phyloP scores from a whole-genome alignment of 2,113 vertebrate genomes.

The Menidia beryllina region DNA sequence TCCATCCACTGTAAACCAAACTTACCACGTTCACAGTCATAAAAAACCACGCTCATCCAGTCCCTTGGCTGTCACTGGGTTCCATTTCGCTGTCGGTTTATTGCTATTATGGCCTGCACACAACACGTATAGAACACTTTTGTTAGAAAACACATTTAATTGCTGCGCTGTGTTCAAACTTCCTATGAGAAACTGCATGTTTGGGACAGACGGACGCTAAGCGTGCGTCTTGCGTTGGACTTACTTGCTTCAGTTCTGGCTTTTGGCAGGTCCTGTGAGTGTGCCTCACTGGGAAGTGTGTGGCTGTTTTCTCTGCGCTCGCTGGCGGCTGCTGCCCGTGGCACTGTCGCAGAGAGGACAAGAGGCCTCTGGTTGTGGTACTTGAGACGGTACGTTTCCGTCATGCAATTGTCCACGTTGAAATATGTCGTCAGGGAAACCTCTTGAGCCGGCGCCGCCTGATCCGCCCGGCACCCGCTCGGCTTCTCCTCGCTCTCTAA shows the following conservation, averaged over 20 bases:
- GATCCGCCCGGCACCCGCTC: constrained; percentile 54
- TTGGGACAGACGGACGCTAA: too few relatives aligned
- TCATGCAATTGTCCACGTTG: constrained; percentile 97
- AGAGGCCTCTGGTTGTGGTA: constrained; percentile 95
- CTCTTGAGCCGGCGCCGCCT: constrained; percentile 72
- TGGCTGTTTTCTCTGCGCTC: constrained; percentile 74
- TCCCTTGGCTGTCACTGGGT: constrained; percentile 82
- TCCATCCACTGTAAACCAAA: constrained; percentile 59
- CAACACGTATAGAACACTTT: constrained; percentile 26
- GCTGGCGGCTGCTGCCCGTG: constrained; percentile 69
- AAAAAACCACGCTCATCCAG: constrained; percentile 84
- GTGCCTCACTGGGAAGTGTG: constrained; percentile 67
- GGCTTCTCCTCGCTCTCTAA: constrained; percentile 73
- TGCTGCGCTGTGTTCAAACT: constrained; percentile 8
- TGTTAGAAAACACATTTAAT: constrained; percentile 9
- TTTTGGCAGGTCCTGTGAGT: constrained; percentile 81
- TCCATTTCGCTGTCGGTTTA: constrained; percentile 86
- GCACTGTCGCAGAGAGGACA: constrained; percentile 83
- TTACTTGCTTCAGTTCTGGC: constrained; percentile 84
- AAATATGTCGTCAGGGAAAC: constrained; percentile 94
- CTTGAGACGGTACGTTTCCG: constrained; percentile 95
- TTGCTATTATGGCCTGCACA: constrained; percentile 81
- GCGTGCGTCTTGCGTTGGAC: too few relatives aligned
- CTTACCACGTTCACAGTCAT: constrained; percentile 71
- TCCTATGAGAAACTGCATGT: too few relatives aligned